Base-by-base conservation (phyloP, 1,140 invertebrate genomes). In the Pachypeltis micranthus region DNA sequence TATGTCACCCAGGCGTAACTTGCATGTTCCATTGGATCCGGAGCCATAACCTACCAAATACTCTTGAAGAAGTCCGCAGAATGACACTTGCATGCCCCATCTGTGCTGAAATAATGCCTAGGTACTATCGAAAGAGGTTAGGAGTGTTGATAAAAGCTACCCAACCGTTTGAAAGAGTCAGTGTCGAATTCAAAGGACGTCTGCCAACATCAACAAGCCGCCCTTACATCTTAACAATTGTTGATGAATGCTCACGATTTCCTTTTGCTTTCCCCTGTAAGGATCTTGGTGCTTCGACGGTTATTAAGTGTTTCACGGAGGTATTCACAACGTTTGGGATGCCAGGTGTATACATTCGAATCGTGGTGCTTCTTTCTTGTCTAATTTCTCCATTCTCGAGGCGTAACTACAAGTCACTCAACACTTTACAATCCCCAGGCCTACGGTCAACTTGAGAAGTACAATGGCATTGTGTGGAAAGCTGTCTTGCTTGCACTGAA, bases 231-330 rank as follows among this genome's bases (percentile, higher is more conserved):
- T 51, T 71, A 2, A 71, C 65, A 14, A 60, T 72, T 47, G 64
- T 72, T 16, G 70, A 73, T 65, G 69, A 73, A 64, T 73, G 63
- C 57, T 73, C 70, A 12, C 59, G 71, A 54, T 74, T 71, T 64
- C 71, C 70, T 24, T 74, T 72, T 64, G 65, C 63, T 57, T 44
- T 69, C 68, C 56, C 65, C 61, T 63, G 25, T 51, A 16, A 60
- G 68, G 66, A 64, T 68, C 47, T 67, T 62, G 1, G 59, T 44
- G n/a, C 51, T 26, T 25, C 56, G 2, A 65, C 66, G 31, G 63
- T 72, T 26, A 73, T 70, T 44, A 44, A 61, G 28, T 60, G 65
- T n/a, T 44, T 70, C 10, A 59, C 31, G 19, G 19, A 65, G n/a
- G 24, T 71, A n/a, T 69, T 67, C 65, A 64, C 31, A 24, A 44